Evolutionary conservation across 1,140 invertebrate species (phyloP), one percentile per base, ranked within the genome.

Genomic region (Nasonia longicornis): DNA sequence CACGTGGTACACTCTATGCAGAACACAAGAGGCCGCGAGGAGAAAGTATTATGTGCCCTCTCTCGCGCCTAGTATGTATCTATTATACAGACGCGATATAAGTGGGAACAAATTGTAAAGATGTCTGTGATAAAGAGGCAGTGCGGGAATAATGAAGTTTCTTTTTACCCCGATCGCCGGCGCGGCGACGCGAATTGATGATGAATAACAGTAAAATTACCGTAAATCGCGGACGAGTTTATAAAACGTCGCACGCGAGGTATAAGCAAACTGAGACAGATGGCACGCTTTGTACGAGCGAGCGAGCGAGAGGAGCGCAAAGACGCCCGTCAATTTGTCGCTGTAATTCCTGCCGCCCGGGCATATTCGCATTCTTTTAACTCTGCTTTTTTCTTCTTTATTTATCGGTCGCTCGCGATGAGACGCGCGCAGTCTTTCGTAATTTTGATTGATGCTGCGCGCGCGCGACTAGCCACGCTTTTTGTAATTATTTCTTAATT

Each of bases 151-250:
- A 69, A 69, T 66, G 8, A 22, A 77, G 74, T 77, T 66, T 67
- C 63, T 38, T 42, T 77, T 77, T 29, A 52, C 52, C 29, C 20
- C 7, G 64, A 69, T 67, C 35, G 38, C 64, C 42, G 31, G 31
- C 3, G 63, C 64, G 11, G 26, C 20, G 75, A 77, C 75, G 73
- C 52, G 29, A 77, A 77, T 77, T 42, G 76, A 77, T 77, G 76
- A 77, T 67, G 76, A 77, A 77, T 77, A 77, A 69, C 76, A 69
- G 76, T 69, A 69, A 69, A 69, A 69, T 69, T 69, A 69, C 64
- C 76, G 76, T 69, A 77, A 69, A 69, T 48, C 64, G 64, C 29
- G 76, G 35, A 67, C 76, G 76, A 77, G 76, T 77, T 77, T 69
- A 77, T 52, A 69, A 69, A 77, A 66, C 26, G 22, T 12, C 12